phyloP scores from a whole-genome alignment of 1,140 invertebrate genomes.

The Leptinotarsa undecemlineata region DNA sequence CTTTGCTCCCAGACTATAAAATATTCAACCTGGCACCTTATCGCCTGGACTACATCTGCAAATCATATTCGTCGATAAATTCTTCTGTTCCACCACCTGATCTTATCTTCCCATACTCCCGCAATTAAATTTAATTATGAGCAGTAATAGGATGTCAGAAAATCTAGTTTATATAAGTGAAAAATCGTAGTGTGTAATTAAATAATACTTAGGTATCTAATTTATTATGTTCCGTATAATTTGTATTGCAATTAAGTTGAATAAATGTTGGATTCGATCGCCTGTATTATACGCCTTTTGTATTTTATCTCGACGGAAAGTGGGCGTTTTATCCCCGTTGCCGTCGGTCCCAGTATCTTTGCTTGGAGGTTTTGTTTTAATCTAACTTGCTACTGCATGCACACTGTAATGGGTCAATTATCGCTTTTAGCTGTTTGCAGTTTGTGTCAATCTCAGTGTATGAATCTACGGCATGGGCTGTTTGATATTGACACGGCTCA shows the following conservation, averaged over 20 bases:
- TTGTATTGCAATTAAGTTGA: constrained; percentile 51
- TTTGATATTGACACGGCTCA: too few species aligned
- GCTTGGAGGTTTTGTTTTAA: constrained; percentile 13
- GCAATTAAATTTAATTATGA: constrained; percentile 39
- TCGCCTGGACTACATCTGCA: background rate
- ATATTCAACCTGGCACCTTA: background rate
- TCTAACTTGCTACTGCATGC: constrained; percentile 21
- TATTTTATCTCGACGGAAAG: constrained; percentile 42
- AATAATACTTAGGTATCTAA: constrained; percentile 53
- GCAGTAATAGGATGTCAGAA: constrained; percentile 38
- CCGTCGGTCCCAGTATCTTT: background rate
- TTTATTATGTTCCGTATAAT: constrained; percentile 53
- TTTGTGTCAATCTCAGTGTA: background rate
- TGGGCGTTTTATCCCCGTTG: constrained; percentile 37
- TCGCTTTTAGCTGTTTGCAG: constrained; percentile 10
- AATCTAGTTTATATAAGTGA: constrained; percentile 32
- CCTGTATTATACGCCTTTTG: constrained; percentile 45
- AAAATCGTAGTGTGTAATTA: constrained; percentile 45
- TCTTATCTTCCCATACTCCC: constrained; percentile 4
- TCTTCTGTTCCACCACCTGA: constrained; percentile 19
- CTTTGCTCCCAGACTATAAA: too few species aligned
- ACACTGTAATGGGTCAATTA: constrained; percentile 14
- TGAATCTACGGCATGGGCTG: too few species aligned
- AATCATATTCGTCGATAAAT: constrained; percentile 8
- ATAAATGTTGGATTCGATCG: constrained; percentile 48